These are phyloP conservation scores for Steromphala cineraria DNA, from an alignment of 2,888 invertebrate genomes.

Conservation along the genomic window DNA sequence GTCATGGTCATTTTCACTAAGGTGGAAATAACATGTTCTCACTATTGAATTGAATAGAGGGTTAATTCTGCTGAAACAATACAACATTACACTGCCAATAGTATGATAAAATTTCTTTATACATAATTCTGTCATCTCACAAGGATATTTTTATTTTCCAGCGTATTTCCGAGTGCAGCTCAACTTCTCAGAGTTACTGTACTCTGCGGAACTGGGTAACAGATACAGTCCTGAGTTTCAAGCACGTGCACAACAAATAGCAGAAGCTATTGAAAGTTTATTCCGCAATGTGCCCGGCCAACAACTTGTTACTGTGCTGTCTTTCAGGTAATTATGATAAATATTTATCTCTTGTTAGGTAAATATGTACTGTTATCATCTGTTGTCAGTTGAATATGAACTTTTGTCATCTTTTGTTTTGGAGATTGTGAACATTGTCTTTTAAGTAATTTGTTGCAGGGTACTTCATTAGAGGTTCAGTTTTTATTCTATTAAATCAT, in stretches of 20 bases:
- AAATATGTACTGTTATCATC: not conserved
- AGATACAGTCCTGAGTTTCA: conserved; percentile 80
- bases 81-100: too few species aligned
- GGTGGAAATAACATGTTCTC: too few species aligned
- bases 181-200: conserved; percentile 81
- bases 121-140: too few species aligned
- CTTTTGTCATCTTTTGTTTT: too few species aligned
- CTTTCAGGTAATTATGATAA: conserved; percentile 81
- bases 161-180: conserved; percentile 75
- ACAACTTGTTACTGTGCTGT: conserved; percentile 81
- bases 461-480: too few species aligned
- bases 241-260: conserved; percentile 80
- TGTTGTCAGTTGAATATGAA: too few species aligned
- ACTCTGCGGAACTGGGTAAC: conserved; percentile 79
- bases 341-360: not conserved
- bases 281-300: conserved; percentile 79
- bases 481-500: too few species aligned
- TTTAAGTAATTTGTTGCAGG: too few species aligned
- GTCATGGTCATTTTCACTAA: too few species aligned
- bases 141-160: conserved; percentile 34
- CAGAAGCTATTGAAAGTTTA: conserved; percentile 80
- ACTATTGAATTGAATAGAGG: not conserved
- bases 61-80: too few species aligned
- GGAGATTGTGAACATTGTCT: too few species aligned
- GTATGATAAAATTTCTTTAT: not conserved